Percentiles rank a stretch among this genome's conserved stretches.
Evolutionary conservation across 2,113 vertebrate genomes (phyloP).

Genomic region (Perca schrenkii): DNA sequence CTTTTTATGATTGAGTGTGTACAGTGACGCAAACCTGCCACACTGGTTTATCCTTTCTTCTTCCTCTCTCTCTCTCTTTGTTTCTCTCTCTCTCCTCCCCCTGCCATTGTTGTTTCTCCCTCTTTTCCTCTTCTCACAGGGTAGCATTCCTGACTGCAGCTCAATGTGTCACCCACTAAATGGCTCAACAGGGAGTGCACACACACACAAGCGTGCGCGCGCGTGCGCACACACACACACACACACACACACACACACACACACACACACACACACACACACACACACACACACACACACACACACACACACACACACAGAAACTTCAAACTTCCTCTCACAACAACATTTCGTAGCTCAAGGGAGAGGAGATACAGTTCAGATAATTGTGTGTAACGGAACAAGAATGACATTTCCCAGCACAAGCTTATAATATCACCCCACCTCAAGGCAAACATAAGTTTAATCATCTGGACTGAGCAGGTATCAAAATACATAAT

Average conservation of each 20-base stretch:
- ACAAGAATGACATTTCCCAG: conserved; percentile 29
- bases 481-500: conserved; percentile 70
- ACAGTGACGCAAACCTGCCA: conserved; percentile 79
- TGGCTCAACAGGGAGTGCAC: conserved; percentile 29
- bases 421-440: conserved; percentile 24
- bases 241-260: conserved; percentile 12
- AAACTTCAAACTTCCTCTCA: conserved; percentile 42
- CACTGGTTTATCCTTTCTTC: conserved; percentile 81
- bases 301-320: conserved; percentile 14
- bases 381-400: conserved; percentile 36
- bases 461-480: conserved; percentile 34
- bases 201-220: background rate
- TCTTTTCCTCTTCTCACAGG: conserved; percentile 71
- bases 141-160: conserved; percentile 72
- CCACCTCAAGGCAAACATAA: conserved; percentile 48
- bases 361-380: conserved; percentile 41
- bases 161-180: conserved; percentile 54
- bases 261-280: conserved; percentile 26
- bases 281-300: conserved; percentile 2
- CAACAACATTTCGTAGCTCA: conserved; percentile 51
- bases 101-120: conserved; percentile 70
- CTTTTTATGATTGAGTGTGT: conserved; percentile 77
- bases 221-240: background rate
- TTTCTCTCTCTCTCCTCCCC: conserved; percentile 70
- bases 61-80: conserved; percentile 42